phyloP scores from a whole-genome alignment of 2,113 vertebrate species.

The Corynorhinus townsendii region DNA sequence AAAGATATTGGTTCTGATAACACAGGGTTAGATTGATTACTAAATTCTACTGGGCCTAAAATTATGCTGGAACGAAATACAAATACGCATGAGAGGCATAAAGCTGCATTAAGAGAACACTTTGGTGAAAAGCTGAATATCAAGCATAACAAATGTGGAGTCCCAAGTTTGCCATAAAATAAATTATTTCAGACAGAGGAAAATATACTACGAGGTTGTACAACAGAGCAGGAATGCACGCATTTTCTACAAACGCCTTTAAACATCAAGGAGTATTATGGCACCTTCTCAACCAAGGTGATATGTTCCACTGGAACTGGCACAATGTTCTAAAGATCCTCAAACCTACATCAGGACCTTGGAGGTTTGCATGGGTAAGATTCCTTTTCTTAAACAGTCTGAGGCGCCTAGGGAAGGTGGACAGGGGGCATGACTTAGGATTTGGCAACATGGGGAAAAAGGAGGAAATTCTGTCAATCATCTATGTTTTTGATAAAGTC shows the following conservation, averaged over 20 bases:
- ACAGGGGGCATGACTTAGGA: background rate
- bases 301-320: background rate
- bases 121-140: conserved; percentile 33
- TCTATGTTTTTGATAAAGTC: background rate
- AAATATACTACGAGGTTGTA: background rate
- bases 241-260: conserved; percentile 18
- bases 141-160: conserved; percentile 46
- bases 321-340: background rate
- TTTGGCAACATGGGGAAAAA: background rate
- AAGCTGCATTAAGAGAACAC: conserved; percentile 38
- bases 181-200: conserved; percentile 31
- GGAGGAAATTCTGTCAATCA: background rate
- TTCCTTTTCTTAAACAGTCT: background rate
- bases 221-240: background rate
- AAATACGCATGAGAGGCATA: conserved; percentile 44
- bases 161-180: conserved; percentile 17
- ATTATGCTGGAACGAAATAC: conserved; percentile 37
- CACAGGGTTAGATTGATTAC: conserved; percentile 14
- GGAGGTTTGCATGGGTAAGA: background rate
- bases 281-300: background rate
- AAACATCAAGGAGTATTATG: background rate
- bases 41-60: conserved; percentile 40
- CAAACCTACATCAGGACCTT: background rate
- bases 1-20: conserved; percentile 30
- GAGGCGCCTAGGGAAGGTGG: background rate